These are phyloP conservation scores for Forbesichthys papilliferus DNA, from an alignment of 2,113 vertebrate genomes.

Conservation along the genomic window DNA sequence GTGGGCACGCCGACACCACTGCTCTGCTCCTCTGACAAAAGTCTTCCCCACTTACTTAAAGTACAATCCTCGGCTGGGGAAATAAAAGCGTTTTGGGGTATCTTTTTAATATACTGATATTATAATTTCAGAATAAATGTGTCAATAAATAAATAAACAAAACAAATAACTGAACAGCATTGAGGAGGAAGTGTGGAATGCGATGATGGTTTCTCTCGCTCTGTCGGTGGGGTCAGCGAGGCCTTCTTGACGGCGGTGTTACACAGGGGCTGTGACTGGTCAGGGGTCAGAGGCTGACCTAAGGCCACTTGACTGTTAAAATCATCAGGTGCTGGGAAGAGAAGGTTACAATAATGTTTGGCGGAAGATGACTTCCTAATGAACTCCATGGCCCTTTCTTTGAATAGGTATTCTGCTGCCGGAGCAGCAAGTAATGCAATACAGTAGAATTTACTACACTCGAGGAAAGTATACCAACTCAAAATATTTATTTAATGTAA, in stretches of 20 bases:
- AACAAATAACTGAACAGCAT: neutral
- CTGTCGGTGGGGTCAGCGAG: slow-evolving; percentile 54
- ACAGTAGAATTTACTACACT: too few species aligned
- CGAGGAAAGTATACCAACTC: too few species aligned
- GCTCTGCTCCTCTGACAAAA: slow-evolving; percentile 54
- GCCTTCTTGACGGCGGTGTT: slow-evolving; percentile 60
- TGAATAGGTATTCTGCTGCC: neutral
- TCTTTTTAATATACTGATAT: neutral
- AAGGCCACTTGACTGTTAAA: slow-evolving; percentile 83
- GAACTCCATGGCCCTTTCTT: slow-evolving; percentile 12
- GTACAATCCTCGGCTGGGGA: neutral
- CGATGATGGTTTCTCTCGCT: slow-evolving; percentile 32
- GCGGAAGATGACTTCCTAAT: slow-evolving; percentile 56
- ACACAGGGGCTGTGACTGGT: slow-evolving; percentile 47
- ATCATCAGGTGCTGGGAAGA: slow-evolving; percentile 66
- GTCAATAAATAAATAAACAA: neutral
- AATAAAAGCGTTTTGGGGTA: neutral
- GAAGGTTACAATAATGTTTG: slow-evolving; percentile 81
- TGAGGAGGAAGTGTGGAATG: slow-evolving; percentile 44
- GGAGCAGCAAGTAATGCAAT: too few species aligned
- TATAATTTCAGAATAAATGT: neutral
- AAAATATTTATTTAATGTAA: neutral
- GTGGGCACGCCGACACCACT: slow-evolving; percentile 49
- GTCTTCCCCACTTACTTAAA: slow-evolving; percentile 27
- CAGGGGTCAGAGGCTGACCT: slow-evolving; percentile 88